phyloP scores from a whole-genome alignment of 2,888 invertebrate genomes.

The Listrodromus nycthemerus region DNA sequence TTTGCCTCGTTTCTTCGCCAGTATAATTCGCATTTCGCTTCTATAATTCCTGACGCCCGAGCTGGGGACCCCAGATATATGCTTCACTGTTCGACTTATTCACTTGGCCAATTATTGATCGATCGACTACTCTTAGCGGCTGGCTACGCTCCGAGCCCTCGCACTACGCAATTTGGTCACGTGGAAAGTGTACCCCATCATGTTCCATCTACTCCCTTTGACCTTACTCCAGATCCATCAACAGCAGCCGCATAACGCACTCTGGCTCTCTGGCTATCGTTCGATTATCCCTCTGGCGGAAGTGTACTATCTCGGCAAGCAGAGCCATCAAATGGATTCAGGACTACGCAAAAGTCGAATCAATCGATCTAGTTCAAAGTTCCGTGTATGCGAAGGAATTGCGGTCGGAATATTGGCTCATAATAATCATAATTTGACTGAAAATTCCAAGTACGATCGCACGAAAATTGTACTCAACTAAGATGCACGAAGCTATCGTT shows the following conservation, averaged over 20 bases:
- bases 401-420: neutral
- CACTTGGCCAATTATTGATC: slow-evolving; percentile 31
- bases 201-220: slow-evolving; percentile 40
- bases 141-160: neutral
- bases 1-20: neutral
- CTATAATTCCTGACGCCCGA: slow-evolving; percentile 15
- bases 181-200: slow-evolving; percentile 16
- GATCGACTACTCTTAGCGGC: slow-evolving; percentile 12
- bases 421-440: neutral
- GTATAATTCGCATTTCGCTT: neutral
- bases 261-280: slow-evolving; percentile 21
- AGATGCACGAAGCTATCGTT: neutral
- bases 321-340: slow-evolving; percentile 13
- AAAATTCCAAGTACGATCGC: neutral
- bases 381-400: neutral
- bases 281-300: slow-evolving; percentile 16
- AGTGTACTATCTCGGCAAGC: neutral
- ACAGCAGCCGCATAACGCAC: slow-evolving; percentile 31
- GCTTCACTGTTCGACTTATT: slow-evolving; percentile 25
- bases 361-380: slow-evolving; percentile 7
- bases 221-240: slow-evolving; percentile 28
- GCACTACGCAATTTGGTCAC: slow-evolving; percentile 6
- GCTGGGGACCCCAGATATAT: neutral
- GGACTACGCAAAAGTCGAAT: slow-evolving; percentile 1
- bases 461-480: neutral